Conservation (phyloP, 1,140 invertebrate species). For the Euwallacea similis region DNA sequence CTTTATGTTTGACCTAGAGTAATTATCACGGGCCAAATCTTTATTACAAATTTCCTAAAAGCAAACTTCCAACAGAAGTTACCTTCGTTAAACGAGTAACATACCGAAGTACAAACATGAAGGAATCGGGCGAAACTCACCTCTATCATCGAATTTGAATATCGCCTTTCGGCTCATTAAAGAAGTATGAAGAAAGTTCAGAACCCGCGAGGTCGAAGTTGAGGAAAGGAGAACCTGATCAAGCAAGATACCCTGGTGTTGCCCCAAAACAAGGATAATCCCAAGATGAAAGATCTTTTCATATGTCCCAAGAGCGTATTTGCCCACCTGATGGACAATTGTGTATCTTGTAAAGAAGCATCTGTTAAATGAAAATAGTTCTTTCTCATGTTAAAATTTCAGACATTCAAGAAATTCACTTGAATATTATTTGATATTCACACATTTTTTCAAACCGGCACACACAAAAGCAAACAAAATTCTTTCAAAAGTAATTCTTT, state of each 20-base stretch:
- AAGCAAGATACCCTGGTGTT: conserved; percentile 98
- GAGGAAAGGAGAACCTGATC: conserved; percentile 95
- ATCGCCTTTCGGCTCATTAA: conserved; percentile 97
- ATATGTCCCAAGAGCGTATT: conserved; percentile 80
- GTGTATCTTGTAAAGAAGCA: too few species aligned
- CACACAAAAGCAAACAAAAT: too few species aligned
- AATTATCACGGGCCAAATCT: neutral
- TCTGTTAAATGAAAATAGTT: too few species aligned
- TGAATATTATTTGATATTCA: too few species aligned
- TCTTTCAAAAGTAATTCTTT: too few species aligned
- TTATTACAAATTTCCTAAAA: conserved; percentile 23
- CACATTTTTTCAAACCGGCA: too few species aligned
- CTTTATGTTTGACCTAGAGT: too few species aligned
- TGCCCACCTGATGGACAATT: too few species aligned
- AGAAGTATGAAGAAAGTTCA: conserved; percentile 99
- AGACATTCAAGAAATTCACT: too few species aligned
- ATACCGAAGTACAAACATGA: conserved; percentile 98
- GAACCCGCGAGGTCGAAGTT: conserved; percentile 97
- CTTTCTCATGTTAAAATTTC: too few species aligned
- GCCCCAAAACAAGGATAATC: conserved; percentile 95
- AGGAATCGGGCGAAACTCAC: conserved; percentile 96
- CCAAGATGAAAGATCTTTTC: conserved; percentile 98
- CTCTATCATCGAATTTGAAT: conserved; percentile 94
- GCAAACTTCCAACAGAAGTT: conserved; percentile 88
- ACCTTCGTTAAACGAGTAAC: conserved; percentile 99